Conservation (phyloP, 2,888 invertebrate species). For the Caenorhabditis sp. region DNA sequence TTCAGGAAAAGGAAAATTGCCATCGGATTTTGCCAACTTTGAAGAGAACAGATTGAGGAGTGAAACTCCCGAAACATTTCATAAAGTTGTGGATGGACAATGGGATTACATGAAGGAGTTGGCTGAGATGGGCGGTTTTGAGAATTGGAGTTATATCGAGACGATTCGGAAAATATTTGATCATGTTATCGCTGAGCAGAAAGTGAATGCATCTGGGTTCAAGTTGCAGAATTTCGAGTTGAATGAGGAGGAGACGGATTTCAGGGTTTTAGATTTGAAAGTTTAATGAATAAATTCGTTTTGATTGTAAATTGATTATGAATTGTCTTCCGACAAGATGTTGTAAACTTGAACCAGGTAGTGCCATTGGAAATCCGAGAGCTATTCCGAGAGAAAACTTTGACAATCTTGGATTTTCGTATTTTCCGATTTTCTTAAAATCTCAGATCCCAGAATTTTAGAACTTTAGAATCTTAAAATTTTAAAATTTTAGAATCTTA, state of each 20-base stretch:
- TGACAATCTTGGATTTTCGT: no score
- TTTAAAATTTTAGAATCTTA: no score
- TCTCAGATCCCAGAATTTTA: no score
- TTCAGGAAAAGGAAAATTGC: slow-evolving; percentile 53
- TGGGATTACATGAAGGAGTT: slow-evolving; percentile 74
- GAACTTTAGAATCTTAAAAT: no score
- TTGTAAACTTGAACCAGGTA: no score
- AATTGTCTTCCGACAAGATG: no score
- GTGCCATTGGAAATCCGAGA: no score
- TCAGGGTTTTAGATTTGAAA: no score
- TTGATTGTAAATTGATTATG: no score
- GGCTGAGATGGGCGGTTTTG: slow-evolving; percentile 68
- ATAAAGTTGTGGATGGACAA: slow-evolving; percentile 70
- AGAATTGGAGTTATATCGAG: slow-evolving; percentile 58
- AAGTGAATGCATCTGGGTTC: slow-evolving; percentile 61
- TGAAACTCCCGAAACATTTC: slow-evolving; percentile 56
- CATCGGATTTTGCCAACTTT: slow-evolving; percentile 22
- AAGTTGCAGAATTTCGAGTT: slow-evolving; percentile 66
- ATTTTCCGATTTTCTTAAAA: no score
- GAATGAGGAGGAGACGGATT: slow-evolving; percentile 47
- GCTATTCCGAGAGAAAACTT: no score
- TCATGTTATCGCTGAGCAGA: slow-evolving; percentile 55
- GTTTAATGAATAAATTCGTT: no score
- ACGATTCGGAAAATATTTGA: slow-evolving; percentile 64
- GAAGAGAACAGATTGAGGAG: slow-evolving; percentile 33